Base-by-base conservation (phyloP, 2,888 invertebrate genomes). In the Apodemia mormo region DNA sequence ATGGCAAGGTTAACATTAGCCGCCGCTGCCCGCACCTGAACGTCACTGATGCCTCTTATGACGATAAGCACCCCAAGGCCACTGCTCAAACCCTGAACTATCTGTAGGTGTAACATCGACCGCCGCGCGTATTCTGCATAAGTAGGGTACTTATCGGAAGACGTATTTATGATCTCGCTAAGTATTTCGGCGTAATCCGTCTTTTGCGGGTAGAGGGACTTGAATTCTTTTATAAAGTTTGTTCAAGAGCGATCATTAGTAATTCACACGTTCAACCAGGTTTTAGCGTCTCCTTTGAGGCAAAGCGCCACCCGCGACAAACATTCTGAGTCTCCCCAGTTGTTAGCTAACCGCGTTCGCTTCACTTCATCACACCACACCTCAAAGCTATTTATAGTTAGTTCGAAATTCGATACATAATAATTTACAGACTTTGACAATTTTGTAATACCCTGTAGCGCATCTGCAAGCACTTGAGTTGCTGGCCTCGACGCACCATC, bases 1-100 rank as follows among this genome's bases (percentile, higher is more conserved):
- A 65, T 33, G 30, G 29, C 8, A 65, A 69, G 54, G 6, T 14
- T n/a, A 29, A 52, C 65, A 54, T 69, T 69, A n/a, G 68, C 65
- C 29, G 65, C 65, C 22, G 68, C 68, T 3, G 68, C 68, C 7
- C 65, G 45, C 7, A 69, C 52, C n/a, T 69, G 54, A 12, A 54
- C 54, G n/a, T 69, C 68, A 10, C 52, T 54, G n/a, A 65, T 65
- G 14, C 68, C 68, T 14, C 65, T n/a, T 12, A 69, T 65, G n/a
- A 69, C 45, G 10, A 69, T 69, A 9, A 40, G 65, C 9, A 40
- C 33, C 3, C 30, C 65, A 37, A 69, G 45, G 37, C 52, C 68
- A 8, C 52, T 37, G 22, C 65, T 65, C 1, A 69, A n/a, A 5
- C 65, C 68, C 37, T 52, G 30, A 10, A 65, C 68, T 29, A 68